phyloP scores from a whole-genome alignment of 2,888 invertebrate species.

The Tortricodes alternella region DNA sequence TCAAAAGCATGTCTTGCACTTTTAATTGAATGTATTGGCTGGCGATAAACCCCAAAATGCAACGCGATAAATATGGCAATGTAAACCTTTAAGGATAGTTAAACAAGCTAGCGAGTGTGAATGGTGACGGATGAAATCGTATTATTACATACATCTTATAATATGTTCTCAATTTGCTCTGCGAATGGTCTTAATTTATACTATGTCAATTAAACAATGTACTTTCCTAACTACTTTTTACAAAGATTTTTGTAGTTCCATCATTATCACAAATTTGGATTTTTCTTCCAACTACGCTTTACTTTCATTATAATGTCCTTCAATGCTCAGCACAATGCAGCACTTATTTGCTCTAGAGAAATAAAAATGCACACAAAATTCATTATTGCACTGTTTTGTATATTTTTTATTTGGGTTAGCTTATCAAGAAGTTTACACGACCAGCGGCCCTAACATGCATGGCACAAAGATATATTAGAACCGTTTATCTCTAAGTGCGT shows the following conservation, averaged over 20 bases:
- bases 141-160: constrained; percentile 55
- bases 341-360: no score
- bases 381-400: no score
- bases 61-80: constrained; percentile 45
- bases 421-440: no score
- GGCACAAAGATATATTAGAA: no score
- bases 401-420: no score
- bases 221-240: background rate
- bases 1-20: constrained; percentile 35
- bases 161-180: constrained; percentile 37
- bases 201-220: constrained; percentile 3
- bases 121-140: constrained; percentile 68
- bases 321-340: no score
- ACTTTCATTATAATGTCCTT: no score
- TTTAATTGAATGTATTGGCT: constrained; percentile 47
- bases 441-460: no score
- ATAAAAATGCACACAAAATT: no score
- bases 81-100: constrained; percentile 41
- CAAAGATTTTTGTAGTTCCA: constrained; percentile 1
- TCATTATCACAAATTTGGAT: constrained; percentile 3
- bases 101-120: constrained; percentile 69
- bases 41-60: constrained; percentile 50
- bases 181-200: constrained; percentile 46
- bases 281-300: no score
- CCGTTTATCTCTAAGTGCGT: no score